Base-by-base conservation (phyloP, 2,888 invertebrate species). In the Clistopyga incitator region DNA sequence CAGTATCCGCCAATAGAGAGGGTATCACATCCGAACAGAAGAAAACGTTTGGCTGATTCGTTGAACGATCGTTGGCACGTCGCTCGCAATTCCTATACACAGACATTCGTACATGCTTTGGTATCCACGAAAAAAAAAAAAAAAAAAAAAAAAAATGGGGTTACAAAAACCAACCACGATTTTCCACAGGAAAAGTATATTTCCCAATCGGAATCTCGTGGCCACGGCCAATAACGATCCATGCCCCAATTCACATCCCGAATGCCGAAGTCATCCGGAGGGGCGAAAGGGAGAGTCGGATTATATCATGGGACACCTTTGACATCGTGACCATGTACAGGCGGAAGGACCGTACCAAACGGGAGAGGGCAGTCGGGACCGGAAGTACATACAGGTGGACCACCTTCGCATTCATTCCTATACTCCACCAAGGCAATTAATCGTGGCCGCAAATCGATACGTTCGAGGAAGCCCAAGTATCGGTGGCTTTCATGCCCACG, bases 391-490 rank as follows among this genome's bases (percentile, higher is more conserved):
- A 42, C 52, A 23, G 64, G 25, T 65, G 65, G 47, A 79, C 59
- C 76, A 54, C 71, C 47, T 78, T 78, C 75, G 18, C 75, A 81
- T 78, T 76, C 79, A 77, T 83, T 72, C 18, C 78, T 80, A 86
- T 79, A 50, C 87, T 85, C 85, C 88, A 85, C 86, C 86, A 87
- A 87, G 82, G 88, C 88, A 88, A 89, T 89, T 89, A 89, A 89
- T 89, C 83, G 85, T 68, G 38, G 64, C 82, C 71, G 42, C 67
- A 72, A 79, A 83, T 83, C 83, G 72, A 83, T 83, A 83, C 80
- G 61, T 42, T 50, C 38, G 80, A 52, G 80, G 68, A 56, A 25
- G 29, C 45, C 67, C 45, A 80, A 79, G 76, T 77, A 82, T 76
- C 29, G 59, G 61, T 70, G 23, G 50, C 29, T 75, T 56, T 38